These are phyloP conservation scores for Micronycteris hirsuta DNA, from an alignment of 2,113 vertebrate genomes.

Conservation along the genomic window DNA sequence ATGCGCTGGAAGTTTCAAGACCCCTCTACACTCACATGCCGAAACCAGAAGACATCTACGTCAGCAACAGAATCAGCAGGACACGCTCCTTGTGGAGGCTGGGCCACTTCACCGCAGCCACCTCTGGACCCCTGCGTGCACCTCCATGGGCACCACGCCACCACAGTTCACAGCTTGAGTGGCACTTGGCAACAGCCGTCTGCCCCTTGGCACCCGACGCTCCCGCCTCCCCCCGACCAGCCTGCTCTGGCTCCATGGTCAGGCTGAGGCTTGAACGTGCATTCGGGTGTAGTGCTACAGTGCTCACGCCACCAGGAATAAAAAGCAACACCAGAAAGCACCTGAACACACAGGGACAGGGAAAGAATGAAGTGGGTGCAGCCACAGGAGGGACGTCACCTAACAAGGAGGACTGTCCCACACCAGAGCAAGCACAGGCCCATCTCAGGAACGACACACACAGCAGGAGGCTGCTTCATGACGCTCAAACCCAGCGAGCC, in stretches of 20 bases:
- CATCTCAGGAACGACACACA: too few relatives aligned
- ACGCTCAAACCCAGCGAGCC: neutral
- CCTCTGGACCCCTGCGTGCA: neutral
- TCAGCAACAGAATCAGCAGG: neutral
- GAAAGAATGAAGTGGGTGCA: neutral
- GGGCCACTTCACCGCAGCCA: neutral
- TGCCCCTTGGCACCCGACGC: neutral
- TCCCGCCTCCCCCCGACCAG: neutral
- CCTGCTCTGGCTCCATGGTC: neutral
- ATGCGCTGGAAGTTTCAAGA: neutral
- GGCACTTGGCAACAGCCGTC: neutral
- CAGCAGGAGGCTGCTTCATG: neutral
- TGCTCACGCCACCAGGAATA: neutral
- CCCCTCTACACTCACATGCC: fast-evolving
- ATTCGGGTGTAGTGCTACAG: neutral
- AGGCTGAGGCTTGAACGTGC: neutral
- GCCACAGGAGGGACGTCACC: neutral
- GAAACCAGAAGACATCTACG: neutral
- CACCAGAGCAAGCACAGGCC: fast-evolving
- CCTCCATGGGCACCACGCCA: fast-evolving
- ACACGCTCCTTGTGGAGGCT: fast-evolving
- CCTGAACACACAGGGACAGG: neutral
- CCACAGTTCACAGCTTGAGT: fast-evolving
- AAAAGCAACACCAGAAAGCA: neutral
- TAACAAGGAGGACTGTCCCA: neutral